A percentile compares a stretch with the other conserved stretches of the same genome.
Conservation (phyloP, 1,140 invertebrate genomes). For the Pemphigus obesinymphae region DNA sequence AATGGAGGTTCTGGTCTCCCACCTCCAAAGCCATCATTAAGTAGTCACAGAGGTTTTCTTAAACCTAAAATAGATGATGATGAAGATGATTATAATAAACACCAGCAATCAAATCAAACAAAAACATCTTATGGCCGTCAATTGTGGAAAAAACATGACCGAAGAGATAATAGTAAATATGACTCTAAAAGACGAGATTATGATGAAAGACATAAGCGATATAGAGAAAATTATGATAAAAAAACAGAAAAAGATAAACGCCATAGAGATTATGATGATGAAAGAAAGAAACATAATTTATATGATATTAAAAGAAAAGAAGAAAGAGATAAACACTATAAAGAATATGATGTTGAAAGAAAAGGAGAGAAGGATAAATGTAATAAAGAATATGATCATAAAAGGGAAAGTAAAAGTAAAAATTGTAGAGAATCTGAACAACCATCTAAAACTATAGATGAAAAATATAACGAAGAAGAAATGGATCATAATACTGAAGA, state of each 20-base stretch:
- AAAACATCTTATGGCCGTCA: background rate
- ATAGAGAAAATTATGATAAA: background rate
- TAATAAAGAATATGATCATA: background rate
- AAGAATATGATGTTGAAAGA: background rate
- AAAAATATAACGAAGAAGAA: background rate
- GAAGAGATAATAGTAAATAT: background rate
- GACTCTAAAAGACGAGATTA: background rate
- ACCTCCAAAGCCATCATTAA: slow-evolving; percentile 53
- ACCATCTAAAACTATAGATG: background rate
- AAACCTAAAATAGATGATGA: slow-evolving; percentile 51
- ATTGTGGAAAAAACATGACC: slow-evolving; percentile 20
- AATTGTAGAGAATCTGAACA: background rate
- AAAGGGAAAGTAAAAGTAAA: slow-evolving; percentile 6
- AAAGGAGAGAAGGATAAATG: background rate
- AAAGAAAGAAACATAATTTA: background rate
- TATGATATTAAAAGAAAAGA: background rate
- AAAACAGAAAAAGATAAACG: background rate
- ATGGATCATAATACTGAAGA: background rate
- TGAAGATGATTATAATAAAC: slow-evolving; percentile 35
- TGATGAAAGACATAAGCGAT: background rate
- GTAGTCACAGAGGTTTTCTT: slow-evolving; percentile 55
- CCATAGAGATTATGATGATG: background rate
- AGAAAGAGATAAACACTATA: background rate
- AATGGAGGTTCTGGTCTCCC: slow-evolving; percentile 72
- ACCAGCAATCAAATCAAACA: background rate